Evolutionary conservation across 2,797 vertebrate species (phyloP), one percentile per base, ranked within the genome.

Genomic region (Cossypha dichroa): DNA sequence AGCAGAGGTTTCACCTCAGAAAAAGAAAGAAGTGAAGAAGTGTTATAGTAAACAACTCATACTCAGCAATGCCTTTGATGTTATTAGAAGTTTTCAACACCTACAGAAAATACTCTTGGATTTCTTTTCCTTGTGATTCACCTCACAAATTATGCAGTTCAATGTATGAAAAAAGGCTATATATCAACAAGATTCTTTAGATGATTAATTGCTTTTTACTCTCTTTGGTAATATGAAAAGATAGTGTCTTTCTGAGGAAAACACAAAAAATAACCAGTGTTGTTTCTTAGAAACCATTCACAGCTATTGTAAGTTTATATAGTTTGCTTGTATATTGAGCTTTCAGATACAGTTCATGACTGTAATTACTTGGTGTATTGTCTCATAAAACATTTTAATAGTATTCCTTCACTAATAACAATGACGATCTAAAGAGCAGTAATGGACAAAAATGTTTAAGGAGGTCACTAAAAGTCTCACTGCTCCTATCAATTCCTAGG

Each of bases 381-480:
- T 21, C 38, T 34, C 60, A 62, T 60, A 75, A 84, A 88, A 52
- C 13, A 76, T 66, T 48, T n/a, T 51, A 41, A 60, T 72, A 74
- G 51, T 49, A 86, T 76, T 69, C 14, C 43, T 31, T 58, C 33
- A 40, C 25, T 82, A 83, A 51, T 36, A 88, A 78, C 1, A 9
- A 34, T 34, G 46, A 66, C 0, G 11, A 72, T 38, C 28, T 82
- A 41, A 76, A 64, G 13, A 84, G 25, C 34, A 62, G 22, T 68
- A 45, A 66, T 46, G 29, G 76, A 84, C 48, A 5, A 12, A 86
- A 77, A 21, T 40, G 1, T 49, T n/a, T 76, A 73, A 92, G 45
- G 76, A 87, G 78, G 45, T 80, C 54, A 78, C n/a, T 64, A 48
- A 70, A 72, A 66, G 34, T 76, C n/a, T 79, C 52, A 80, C 11